Conservation (phyloP, 2,888 invertebrate genomes). For the Apomyelois bistriatella region DNA sequence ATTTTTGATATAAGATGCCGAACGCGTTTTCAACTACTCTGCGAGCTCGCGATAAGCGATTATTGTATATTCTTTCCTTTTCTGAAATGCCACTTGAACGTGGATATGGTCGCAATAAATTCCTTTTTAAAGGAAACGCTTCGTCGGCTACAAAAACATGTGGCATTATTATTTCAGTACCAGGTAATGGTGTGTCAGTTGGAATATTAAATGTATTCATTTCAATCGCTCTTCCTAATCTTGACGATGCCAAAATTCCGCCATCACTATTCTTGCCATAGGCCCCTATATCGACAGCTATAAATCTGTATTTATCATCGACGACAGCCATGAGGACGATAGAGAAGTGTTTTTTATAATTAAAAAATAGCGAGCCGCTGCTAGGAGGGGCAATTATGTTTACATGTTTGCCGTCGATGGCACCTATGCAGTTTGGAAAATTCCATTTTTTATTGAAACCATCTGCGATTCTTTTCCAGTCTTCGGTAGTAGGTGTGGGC, state of each 20-base stretch:
- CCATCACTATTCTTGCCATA: neutral
- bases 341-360: neutral
- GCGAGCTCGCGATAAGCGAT: neutral
- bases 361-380: too few relatives aligned
- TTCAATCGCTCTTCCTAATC: constrained; percentile 12
- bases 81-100: too few relatives aligned
- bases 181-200: constrained; percentile 11
- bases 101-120: constrained; percentile 12
- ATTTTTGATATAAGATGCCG: constrained; percentile 6
- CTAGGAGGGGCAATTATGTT: too few relatives aligned
- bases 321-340: neutral
- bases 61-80: neutral
- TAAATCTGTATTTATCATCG: neutral
- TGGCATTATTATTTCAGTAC: constrained; percentile 1
- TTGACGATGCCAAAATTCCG: neutral
- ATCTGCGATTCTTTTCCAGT: constrained; percentile 17
- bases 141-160: constrained; percentile 14
- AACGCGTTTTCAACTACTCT: constrained; percentile 10
- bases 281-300: neutral
- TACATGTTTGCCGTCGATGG: constrained; percentile 32
- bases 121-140: constrained; percentile 12
- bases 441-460: constrained; percentile 17
- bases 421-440: constrained; percentile 28
- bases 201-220: constrained; percentile 12
- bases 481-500: neutral